These are phyloP conservation scores for Drosophila demipolita DNA, from an alignment of 2,888 invertebrate genomes.

Conservation along the genomic window DNA sequence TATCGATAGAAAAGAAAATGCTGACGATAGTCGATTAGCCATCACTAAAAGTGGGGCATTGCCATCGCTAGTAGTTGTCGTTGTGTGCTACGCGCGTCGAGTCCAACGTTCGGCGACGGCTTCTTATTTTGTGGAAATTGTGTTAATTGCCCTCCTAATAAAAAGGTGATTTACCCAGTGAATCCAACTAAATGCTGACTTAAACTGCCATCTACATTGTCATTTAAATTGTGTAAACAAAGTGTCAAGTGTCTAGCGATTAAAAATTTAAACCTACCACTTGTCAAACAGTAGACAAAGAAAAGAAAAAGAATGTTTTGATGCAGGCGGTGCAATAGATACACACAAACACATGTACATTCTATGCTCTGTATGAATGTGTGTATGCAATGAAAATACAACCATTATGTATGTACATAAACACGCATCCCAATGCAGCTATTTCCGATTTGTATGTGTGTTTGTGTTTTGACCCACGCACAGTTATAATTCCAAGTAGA, in stretches of 20 bases:
- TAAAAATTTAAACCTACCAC: constrained; percentile 35
- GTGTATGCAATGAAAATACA: constrained; percentile 1
- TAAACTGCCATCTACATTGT: constrained; percentile 19
- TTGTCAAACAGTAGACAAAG: constrained; percentile 41
- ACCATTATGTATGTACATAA: background rate
- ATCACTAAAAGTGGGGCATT: background rate
- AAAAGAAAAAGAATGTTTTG: constrained; percentile 61
- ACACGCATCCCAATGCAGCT: constrained; percentile 24
- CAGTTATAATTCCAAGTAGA: constrained; percentile 44
- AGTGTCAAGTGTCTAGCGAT: background rate
- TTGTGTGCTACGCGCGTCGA: constrained; percentile 53
- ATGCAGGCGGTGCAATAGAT: constrained; percentile 54
- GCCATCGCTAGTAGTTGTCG: constrained; percentile 33
- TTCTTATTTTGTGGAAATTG: constrained; percentile 14
- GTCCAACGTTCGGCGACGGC: constrained; percentile 25
- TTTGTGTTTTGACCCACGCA: constrained; percentile 51
- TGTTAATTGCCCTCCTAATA: constrained; percentile 24
- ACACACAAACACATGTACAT: constrained; percentile 36
- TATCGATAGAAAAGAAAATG: constrained; percentile 10
- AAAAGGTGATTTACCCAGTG: constrained; percentile 49
- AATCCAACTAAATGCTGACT: constrained; percentile 34
- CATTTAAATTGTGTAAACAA: constrained; percentile 12
- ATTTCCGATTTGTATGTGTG: constrained; percentile 1
- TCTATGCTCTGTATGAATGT: constrained; percentile 12
- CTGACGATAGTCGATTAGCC: constrained; percentile 9